Base-by-base conservation (phyloP, 2,797 vertebrate species). In the Silurus aristotelis region DNA sequence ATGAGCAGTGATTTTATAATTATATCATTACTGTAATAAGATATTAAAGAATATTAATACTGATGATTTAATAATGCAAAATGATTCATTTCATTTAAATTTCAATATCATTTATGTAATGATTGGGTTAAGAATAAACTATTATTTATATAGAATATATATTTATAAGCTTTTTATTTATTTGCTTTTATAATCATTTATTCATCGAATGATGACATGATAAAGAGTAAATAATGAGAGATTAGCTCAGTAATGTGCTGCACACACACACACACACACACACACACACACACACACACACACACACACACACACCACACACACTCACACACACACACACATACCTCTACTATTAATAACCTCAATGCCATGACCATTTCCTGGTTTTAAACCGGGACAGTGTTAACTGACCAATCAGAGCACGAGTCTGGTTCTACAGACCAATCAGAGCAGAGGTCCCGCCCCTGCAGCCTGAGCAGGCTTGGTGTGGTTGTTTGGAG, bases 291-390 rank as follows among this genome's bases (percentile, higher is more conserved):
- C 31, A 31, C 31, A 31, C 31, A 31, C 31, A 31, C 31, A 31
- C 31, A 31, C 31, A 31, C 31, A 31, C 31, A 31, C 31, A 31
- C 31, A 31, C 63, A 60, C 27, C 55, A 81, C 60, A 72, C 55
- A 27, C 58, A 31, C 31, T 1, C 31, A 31, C 31, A 31, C 31
- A 31, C 31, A 31, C 31, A 31, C 63, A 60, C 55, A 81, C 60
- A 72, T 56, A 27, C 58, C 63, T 25, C 72, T 27, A 56, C 73
- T 87, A 87, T 85, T 87, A 78, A 85, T 82, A 83, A 1, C 79
- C 52, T 66, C 56, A 82, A 60, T 86, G 60, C 52, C 56, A 15
- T 22, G 9, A 8, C 31, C 72, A 31, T 38, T 67, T 87, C 58
- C 71, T 73, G 72, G 20, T 1, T 64, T 58, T 58, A 58, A 77